Evolutionary conservation across 2,797 vertebrate species (phyloP).

Genomic region (Paguma larvata): DNA sequence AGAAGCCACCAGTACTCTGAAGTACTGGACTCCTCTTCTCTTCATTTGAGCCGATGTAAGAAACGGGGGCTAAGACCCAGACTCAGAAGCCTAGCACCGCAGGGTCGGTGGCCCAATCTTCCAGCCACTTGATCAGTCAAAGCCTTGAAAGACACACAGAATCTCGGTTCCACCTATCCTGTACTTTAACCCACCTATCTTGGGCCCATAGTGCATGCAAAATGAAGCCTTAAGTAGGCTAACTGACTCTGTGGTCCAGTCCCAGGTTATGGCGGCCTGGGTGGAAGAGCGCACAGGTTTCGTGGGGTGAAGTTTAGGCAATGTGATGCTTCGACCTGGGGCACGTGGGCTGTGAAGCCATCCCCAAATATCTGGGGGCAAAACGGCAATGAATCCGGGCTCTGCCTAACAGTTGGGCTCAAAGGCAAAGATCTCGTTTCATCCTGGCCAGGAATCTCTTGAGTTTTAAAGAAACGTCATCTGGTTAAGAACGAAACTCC

Average conservation of each 20-base stretch:
- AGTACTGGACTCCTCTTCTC: background rate
- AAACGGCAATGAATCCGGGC: background rate
- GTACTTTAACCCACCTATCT: conserved; percentile 31
- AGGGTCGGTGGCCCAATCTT: background rate
- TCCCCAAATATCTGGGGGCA: background rate
- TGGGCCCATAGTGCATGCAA: background rate
- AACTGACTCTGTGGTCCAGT: background rate
- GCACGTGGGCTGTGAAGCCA: background rate
- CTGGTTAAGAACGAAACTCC: background rate
- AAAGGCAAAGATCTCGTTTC: conserved; percentile 20
- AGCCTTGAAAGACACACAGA: background rate
- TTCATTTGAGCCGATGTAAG: background rate
- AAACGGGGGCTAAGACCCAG: background rate
- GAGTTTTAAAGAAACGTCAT: background rate
- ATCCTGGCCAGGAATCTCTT: background rate
- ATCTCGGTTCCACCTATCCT: background rate
- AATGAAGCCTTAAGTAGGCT: background rate
- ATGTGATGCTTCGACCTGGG: background rate
- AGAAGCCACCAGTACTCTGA: background rate
- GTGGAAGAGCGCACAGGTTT: background rate
- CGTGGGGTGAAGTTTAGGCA: background rate
- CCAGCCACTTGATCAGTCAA: background rate
- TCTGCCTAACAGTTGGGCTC: background rate
- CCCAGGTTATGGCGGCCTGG: background rate
- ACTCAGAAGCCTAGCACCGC: background rate